phyloP scores from a whole-genome alignment of 2,113 vertebrate species.

The Mohoua ochrocephala region DNA sequence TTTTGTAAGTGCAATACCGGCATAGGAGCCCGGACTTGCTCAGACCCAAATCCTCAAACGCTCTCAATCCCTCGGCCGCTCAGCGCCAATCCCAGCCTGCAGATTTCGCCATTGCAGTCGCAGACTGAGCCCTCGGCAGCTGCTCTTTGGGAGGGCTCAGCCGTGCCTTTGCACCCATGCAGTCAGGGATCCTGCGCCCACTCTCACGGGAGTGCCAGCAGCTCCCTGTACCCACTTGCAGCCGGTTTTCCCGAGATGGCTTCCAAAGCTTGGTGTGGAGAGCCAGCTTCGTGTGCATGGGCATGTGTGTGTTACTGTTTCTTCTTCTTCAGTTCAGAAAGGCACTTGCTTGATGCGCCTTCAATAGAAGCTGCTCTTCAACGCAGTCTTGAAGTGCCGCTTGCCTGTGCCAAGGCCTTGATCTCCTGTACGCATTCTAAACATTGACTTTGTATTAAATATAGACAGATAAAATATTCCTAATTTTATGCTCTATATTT shows the following conservation, averaged over 20 bases:
- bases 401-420: neutral
- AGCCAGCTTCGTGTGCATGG: neutral
- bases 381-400: neutral
- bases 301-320: neutral
- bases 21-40: neutral
- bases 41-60: neutral
- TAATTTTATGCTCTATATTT: neutral
- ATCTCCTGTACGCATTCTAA: neutral
- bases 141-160: neutral
- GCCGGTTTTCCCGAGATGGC: neutral
- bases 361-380: neutral
- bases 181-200: neutral
- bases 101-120: neutral
- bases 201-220: neutral
- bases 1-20: accelerated
- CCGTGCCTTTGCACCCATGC: neutral
- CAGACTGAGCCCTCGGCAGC: neutral
- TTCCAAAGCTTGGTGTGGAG: neutral
- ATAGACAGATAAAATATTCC: neutral
- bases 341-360: neutral
- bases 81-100: neutral
- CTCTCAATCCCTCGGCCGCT: neutral
- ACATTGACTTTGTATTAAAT: neutral
- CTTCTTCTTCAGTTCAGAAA: neutral
- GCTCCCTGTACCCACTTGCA: neutral